These are phyloP conservation scores for Eubasilissa regina DNA, from an alignment of 1,140 invertebrate genomes.

Conservation along the genomic window DNA sequence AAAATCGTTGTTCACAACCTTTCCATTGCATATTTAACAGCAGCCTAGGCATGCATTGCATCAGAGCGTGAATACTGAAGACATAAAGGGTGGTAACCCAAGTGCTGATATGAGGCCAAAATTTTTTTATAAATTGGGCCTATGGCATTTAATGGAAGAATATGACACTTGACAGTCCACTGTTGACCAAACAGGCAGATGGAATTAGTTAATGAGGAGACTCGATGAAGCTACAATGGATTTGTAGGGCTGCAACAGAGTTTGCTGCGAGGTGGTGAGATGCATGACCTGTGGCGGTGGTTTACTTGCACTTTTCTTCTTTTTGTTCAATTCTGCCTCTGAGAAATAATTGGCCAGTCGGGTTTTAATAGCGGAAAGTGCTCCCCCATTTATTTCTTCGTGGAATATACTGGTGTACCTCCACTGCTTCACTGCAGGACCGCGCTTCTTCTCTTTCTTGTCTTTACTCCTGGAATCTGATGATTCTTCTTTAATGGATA, in stretches of 20 bases:
- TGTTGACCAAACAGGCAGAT: no score
- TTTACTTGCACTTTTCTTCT: constrained; percentile 53
- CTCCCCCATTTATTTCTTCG: constrained; percentile 71
- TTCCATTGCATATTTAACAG: no score
- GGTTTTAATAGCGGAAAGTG: constrained; percentile 70
- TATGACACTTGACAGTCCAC: background rate
- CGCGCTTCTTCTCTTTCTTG: constrained; percentile 65
- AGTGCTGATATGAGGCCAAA: no score
- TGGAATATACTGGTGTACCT: constrained; percentile 71
- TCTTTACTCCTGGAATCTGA: constrained; percentile 16
- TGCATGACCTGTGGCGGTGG: constrained; percentile 20
- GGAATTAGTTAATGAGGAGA: background rate
- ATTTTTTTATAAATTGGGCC: background rate
- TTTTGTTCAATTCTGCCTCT: constrained; percentile 70
- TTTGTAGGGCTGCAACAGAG: constrained; percentile 16
- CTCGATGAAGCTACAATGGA: background rate
- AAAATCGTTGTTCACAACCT: no score
- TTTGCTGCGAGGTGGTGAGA: constrained; percentile 14
- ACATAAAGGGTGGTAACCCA: no score
- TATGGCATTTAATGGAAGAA: constrained; percentile 34
- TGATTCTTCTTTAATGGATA: constrained; percentile 11
- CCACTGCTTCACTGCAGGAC: constrained; percentile 71
- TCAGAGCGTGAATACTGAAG: no score
- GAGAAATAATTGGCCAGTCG: constrained; percentile 70
- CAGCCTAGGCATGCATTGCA: no score